Conservation (phyloP, 2,888 invertebrate species). For the Netelia fuscicornis region DNA sequence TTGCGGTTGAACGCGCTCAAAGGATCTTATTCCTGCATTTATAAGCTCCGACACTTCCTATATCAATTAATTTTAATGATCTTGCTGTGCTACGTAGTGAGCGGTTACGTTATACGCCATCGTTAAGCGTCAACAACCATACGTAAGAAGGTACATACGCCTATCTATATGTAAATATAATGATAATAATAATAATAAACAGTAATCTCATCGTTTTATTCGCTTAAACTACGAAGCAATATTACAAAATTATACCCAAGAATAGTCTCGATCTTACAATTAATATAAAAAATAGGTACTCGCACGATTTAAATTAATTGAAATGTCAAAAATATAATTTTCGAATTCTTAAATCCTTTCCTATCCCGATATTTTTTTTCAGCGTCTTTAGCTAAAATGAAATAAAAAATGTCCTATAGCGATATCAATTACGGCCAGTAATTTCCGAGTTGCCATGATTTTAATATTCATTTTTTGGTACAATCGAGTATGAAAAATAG, state of each 20-base stretch:
- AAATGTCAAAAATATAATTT: no score
- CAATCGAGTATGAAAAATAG: no score
- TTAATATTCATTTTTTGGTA: no score
- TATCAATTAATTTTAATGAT: slow-evolving; percentile 71
- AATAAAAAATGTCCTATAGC: no score
- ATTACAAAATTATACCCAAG: neutral
- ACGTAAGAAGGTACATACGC: neutral
- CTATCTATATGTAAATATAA: neutral
- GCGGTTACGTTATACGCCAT: slow-evolving; percentile 58
- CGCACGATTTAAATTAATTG: no score
- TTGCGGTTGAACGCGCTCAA: slow-evolving; percentile 13
- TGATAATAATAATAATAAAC: neutral
- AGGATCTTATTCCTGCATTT: slow-evolving; percentile 23
- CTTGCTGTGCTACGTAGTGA: slow-evolving; percentile 48
- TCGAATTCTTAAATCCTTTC: no score
- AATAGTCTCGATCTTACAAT: neutral
- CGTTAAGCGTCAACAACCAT: slow-evolving; percentile 56
- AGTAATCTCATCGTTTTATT: neutral
- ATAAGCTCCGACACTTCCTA: slow-evolving; percentile 67
- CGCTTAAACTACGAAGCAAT: neutral
- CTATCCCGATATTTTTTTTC: no score
- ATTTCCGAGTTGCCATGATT: no score
- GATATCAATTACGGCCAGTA: no score
- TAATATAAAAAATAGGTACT: neutral
- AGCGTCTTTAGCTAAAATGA: no score